Conservation (phyloP, 2,888 invertebrate genomes). For the Neuroscelio doddi region DNA sequence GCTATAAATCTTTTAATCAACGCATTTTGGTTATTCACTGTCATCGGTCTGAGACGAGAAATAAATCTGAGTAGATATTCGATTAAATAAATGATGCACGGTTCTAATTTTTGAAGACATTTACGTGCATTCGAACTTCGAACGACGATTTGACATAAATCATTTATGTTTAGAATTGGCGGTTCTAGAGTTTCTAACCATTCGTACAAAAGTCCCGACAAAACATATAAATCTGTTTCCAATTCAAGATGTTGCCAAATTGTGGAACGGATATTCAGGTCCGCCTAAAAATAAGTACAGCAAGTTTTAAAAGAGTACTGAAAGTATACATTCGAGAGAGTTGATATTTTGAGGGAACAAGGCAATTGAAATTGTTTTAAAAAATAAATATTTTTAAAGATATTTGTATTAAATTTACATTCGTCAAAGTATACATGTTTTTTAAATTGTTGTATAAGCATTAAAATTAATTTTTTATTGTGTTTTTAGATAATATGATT, state of each 20-base stretch:
- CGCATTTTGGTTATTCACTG: conserved; percentile 76
- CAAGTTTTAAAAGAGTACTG: no score
- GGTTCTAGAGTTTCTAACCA: conserved; percentile 85
- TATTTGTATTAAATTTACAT: no score
- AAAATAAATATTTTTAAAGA: neutral
- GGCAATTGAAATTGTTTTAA: no score
- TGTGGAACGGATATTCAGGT: conserved; percentile 79
- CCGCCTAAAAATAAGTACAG: conserved; percentile 70
- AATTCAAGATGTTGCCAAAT: conserved; percentile 79
- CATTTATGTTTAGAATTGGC: conserved; percentile 79
- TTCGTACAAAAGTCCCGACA: conserved; percentile 80
- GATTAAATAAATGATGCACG: conserved; percentile 78
- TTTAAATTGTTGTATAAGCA: no score
- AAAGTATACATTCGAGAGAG: no score
- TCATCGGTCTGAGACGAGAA: conserved; percentile 78
- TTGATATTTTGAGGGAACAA: no score
- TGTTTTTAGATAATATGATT: no score
- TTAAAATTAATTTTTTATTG: no score
- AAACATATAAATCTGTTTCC: conserved; percentile 78
- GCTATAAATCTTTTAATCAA: conserved; percentile 79
- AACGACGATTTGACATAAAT: conserved; percentile 79
- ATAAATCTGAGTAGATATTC: conserved; percentile 83
- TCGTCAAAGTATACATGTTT: no score
- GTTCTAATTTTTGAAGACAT: conserved; percentile 76
- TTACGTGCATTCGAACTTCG: conserved; percentile 77